Percentiles rank a stretch among this genome's conserved stretches.
These are phyloP conservation scores for Pteropus alecto DNA, from an alignment of 2,113 vertebrate genomes.

Conservation along the genomic window DNA sequence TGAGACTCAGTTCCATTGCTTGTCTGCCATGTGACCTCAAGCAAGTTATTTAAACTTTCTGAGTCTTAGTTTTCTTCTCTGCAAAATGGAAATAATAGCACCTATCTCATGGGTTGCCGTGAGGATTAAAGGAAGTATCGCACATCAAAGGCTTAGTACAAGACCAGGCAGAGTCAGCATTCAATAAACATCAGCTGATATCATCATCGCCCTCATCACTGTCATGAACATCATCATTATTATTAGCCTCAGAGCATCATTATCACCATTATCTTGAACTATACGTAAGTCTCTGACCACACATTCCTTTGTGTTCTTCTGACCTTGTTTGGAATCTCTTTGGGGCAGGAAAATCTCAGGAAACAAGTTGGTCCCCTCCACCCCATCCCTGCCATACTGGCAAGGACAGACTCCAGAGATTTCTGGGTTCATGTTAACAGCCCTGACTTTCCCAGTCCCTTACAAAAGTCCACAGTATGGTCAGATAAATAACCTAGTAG, in stretches of 20 bases:
- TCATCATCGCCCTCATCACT: too few relatives aligned
- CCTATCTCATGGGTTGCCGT: background rate
- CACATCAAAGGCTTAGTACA: background rate
- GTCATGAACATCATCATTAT: background rate
- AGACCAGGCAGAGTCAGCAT: background rate
- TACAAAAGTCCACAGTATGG: background rate
- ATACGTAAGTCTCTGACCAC: background rate
- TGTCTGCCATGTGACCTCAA: background rate
- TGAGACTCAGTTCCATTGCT: background rate
- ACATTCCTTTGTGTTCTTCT: background rate
- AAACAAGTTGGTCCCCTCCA: fast-evolving
- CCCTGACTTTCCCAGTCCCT: background rate
- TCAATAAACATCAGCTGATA: background rate
- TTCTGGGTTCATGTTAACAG: background rate
- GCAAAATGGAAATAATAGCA: background rate
- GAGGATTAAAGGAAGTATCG: background rate
- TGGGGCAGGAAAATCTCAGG: background rate
- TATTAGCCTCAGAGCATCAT: background rate
- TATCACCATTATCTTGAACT: background rate
- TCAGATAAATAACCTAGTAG: background rate
- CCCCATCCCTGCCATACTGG: background rate
- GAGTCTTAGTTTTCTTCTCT: background rate
- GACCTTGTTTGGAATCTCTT: background rate
- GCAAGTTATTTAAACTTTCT: background rate
- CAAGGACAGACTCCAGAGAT: background rate